Percentiles rank a stretch among this genome's conserved stretches.
Evolutionary conservation across 2,888 invertebrate species (phyloP).

Genomic region (Molanna angustata): DNA sequence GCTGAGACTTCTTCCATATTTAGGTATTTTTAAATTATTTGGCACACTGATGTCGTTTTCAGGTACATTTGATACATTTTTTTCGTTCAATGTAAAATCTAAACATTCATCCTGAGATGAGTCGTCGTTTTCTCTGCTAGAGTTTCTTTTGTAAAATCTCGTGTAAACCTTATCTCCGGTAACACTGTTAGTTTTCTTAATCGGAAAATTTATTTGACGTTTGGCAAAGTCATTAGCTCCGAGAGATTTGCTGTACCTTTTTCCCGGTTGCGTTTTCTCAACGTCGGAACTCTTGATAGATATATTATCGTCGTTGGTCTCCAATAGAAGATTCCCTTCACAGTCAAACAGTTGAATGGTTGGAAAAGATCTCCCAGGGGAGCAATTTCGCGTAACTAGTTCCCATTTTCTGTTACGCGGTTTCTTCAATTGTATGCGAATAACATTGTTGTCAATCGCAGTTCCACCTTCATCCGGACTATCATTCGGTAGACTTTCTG

Average conservation of each 20-base stretch:
- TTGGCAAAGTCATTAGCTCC: constrained; percentile 30
- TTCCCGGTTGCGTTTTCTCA: constrained; percentile 41
- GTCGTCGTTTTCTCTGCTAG: constrained; percentile 19
- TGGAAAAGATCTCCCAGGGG: constrained; percentile 58
- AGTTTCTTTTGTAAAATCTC: constrained; percentile 41
- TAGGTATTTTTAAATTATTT: constrained; percentile 13
- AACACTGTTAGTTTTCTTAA: constrained; percentile 49
- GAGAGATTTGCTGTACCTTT: constrained; percentile 38
- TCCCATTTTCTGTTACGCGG: constrained; percentile 63
- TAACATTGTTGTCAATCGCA: constrained; percentile 55
- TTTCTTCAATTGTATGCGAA: constrained; percentile 60
- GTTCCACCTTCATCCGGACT: constrained; percentile 46
- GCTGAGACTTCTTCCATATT: constrained; percentile 24
- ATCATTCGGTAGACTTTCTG: not conserved
- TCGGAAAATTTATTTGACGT: constrained; percentile 37
- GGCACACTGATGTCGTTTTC: not conserved
- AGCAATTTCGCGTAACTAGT: constrained; percentile 60
- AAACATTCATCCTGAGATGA: constrained; percentile 10
- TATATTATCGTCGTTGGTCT: constrained; percentile 58
- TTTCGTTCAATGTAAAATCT: constrained; percentile 4
- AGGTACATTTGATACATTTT: not conserved
- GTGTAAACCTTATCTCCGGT: constrained; percentile 50
- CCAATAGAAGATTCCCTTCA: constrained; percentile 59
- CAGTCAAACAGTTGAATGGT: constrained; percentile 63
- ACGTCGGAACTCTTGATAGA: constrained; percentile 49